phyloP scores from a whole-genome alignment of 2,113 vertebrate genomes.

The Corythoichthys intestinalis region DNA sequence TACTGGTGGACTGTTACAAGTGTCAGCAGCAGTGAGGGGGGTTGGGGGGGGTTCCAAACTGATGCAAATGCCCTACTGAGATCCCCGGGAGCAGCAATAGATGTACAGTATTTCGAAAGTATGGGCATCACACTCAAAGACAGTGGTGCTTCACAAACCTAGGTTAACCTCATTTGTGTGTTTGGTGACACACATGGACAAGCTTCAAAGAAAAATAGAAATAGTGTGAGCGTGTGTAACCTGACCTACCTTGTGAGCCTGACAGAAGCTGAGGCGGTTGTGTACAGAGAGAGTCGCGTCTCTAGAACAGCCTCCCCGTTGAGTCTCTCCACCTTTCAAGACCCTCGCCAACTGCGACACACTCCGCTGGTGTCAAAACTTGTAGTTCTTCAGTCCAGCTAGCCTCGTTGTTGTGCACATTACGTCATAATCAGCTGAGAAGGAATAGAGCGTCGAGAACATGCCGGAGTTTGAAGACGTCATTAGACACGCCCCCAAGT shows the following conservation, averaged over 20 bases:
- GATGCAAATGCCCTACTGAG: conserved; percentile 28
- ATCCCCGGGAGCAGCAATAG: no score
- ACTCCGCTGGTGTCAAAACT: not conserved
- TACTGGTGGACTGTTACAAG: conserved; percentile 15
- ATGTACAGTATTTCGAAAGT: not conserved
- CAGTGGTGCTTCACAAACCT: conserved; percentile 26
- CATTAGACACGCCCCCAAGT: conserved; percentile 35
- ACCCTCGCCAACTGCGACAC: not conserved
- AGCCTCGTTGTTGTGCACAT: not conserved
- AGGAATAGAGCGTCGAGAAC: conserved; percentile 58
- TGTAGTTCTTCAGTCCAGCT: not conserved
- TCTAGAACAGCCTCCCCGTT: no score
- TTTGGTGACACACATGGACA: not conserved
- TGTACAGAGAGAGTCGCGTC: not conserved
- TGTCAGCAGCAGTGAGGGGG: not conserved
- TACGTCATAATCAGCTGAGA: conserved; percentile 66
- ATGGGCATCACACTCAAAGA: conserved; percentile 24
- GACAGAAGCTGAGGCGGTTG: not conserved
- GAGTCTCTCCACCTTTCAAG: not conserved
- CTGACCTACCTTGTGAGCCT: not conserved
- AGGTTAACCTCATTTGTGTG: not conserved
- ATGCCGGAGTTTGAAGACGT: conserved; percentile 47
- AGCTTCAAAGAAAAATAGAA: not conserved
- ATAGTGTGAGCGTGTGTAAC: not conserved
- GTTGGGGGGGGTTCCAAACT: conserved; percentile 34